Conservation (phyloP, 2,797 vertebrate species). For the Psittacula echo region DNA sequence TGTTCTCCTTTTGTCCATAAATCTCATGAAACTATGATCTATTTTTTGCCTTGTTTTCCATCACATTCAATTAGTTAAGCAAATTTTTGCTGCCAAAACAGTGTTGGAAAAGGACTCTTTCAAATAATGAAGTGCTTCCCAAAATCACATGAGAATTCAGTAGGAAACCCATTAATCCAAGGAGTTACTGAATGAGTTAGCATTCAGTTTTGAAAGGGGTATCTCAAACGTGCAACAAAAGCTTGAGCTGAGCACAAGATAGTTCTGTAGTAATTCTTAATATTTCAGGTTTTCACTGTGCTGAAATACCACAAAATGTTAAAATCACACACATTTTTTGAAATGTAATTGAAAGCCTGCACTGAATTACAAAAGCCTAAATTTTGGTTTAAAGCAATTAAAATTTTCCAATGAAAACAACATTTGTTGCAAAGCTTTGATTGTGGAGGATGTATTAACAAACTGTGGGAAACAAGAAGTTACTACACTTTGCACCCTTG, state of each 20-base stretch:
- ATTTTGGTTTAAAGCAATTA: conserved; percentile 1
- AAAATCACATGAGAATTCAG: background rate
- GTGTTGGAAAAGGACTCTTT: background rate
- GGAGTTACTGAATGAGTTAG: background rate
- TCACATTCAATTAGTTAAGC: background rate
- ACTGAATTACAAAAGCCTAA: background rate
- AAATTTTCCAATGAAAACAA: background rate
- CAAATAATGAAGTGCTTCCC: background rate
- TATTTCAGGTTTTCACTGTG: background rate
- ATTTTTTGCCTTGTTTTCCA: background rate
- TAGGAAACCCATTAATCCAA: background rate
- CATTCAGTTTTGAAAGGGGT: background rate
- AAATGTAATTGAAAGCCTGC: background rate
- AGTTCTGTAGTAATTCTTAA: background rate
- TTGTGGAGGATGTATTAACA: background rate
- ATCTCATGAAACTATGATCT: background rate
- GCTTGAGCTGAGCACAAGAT: background rate
- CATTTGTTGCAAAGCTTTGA: background rate
- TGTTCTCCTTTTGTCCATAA: background rate
- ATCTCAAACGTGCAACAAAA: background rate
- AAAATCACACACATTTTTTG: background rate
- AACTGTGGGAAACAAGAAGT: background rate
- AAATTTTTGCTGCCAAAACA: background rate
- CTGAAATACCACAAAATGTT: conserved; percentile 9
- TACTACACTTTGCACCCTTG: background rate